Base-by-base conservation (phyloP, 1,140 invertebrate genomes). In the Bilobella aurantiaca region DNA sequence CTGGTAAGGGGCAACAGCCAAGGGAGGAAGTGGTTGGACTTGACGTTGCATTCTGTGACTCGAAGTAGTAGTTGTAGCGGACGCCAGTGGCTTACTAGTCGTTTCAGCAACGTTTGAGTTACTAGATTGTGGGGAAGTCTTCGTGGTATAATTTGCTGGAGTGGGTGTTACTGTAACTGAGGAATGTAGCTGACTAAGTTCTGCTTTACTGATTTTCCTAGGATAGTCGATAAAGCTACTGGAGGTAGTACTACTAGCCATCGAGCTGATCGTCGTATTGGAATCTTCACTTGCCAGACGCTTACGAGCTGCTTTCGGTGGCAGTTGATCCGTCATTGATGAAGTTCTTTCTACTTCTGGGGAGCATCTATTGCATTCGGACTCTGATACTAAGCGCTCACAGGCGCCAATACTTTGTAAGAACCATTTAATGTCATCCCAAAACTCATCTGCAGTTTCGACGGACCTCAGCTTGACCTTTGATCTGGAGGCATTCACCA, bases 41-140 rank as follows among this genome's bases (percentile, higher is more conserved):
- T 74, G 73, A 16, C 82, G 83, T 3, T 81, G 85, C 12, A 85
- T 85, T 3, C 30, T 34, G 58, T 59, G 30, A 29, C 21, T 58
- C 8, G 57, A 29, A 58, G 18, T 58, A 5, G 57, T n/a, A n/a
- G n/a, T n/a, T n/a, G n/a, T n/a, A n/a, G n/a, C n/a, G n/a, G n/a
- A n/a, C n/a, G n/a, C n/a, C n/a, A n/a, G n/a, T n/a, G n/a, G n/a
- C n/a, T n/a, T 29, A 3, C 3, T 12, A 29, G 29, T 25, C 12
- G 29, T 8, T 3, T 25, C 14, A 29, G 28, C 12, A 58, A 58
- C 57, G 21, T 23, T 27, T 27, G 57, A 14, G 12, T 5, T 23
- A 53, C 49, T 53, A 53, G 30, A n/a, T n/a, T 3, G 31, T 58
- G 63, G 14, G n/a, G 53, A 12, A 21, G 42, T n/a, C n/a, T n/a